Evolutionary conservation across 2,797 vertebrate species (phyloP), one percentile per base, ranked within the genome.

Genomic region (Ibycter americanus): DNA sequence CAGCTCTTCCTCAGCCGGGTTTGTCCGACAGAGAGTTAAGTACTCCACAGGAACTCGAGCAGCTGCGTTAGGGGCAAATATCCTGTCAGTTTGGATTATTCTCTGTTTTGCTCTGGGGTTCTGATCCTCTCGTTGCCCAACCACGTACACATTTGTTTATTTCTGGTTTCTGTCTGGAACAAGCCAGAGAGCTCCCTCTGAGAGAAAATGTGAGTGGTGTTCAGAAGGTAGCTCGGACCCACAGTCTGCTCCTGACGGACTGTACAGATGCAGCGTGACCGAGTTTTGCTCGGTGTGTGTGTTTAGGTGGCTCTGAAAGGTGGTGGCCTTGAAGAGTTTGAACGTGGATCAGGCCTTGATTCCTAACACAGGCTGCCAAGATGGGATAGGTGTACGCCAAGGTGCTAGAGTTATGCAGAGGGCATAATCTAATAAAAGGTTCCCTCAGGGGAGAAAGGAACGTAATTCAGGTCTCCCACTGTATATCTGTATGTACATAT

Each of bases 401-500:
- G 67, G 38, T 31, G 11, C 78, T 46, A 3, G 8, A 58, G 21
- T 32, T 62, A 34, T 31, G 59, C 15, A 29, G n/a, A 74, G 78
- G 25, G 49, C n/a, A 8, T 44, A 38, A 52, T 29, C 23, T 32
- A n/a, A 66, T 10, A 25, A 38, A 63, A 14, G 10, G 22, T 46
- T 77, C 6, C 18, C 8, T 8, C 25, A 10, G 22, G 15, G 27
- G 4, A 76, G 17, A 80, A 4, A 52, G 15, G 38, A 59, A 52
- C 0, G 0, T 7, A 42, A 21, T 51, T 83, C 36, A 51, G 5
- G 3, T 80, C 15, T 91, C 54, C 18, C 16, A 9, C 5, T 61
- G 8, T 12, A 34, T 55, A 8, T 4, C 1, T 11, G 29, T 40
- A 40, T 40, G 15, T 40, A 40, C 40, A 40, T 40, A 40, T 40